Conservation (phyloP, 2,797 vertebrate species). For the Eutrigla gurnardus region DNA sequence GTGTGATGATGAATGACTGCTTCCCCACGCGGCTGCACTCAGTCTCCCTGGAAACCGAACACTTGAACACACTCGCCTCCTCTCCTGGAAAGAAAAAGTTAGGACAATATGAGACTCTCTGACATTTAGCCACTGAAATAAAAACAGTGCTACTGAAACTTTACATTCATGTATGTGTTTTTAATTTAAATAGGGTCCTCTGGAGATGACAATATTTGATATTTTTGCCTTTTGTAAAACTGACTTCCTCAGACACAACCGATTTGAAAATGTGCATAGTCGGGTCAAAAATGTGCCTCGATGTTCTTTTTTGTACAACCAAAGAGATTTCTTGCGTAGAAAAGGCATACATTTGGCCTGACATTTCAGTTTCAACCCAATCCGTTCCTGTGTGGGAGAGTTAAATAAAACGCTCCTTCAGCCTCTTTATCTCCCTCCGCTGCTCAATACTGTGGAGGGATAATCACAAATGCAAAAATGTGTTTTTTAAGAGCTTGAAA, state of each 20-base stretch:
- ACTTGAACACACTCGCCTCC: slow-evolving; percentile 94
- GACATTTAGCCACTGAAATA: not conserved
- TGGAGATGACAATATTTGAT: not conserved
- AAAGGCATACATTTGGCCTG: slow-evolving; percentile 4
- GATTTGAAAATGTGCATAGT: not conserved
- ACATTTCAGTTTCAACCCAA: slow-evolving; percentile 4
- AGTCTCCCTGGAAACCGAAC: slow-evolving; percentile 91
- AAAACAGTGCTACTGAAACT: not conserved
- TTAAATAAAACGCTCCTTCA: slow-evolving; percentile 2
- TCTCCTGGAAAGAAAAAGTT: slow-evolving; percentile 83
- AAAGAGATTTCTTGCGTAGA: not conserved
- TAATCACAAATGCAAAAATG: not conserved
- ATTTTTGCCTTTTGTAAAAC: not conserved
- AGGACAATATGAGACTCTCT: not conserved
- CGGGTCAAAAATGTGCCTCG: not conserved
- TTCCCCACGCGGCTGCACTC: slow-evolving; percentile 98
- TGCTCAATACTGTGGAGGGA: not conserved
- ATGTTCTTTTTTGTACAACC: not conserved
- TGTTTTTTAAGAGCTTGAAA: not conserved
- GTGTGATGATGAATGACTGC: slow-evolving; percentile 96
- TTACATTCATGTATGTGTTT: not conserved
- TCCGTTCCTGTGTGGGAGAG: slow-evolving; percentile 34
- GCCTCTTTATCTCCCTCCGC: not conserved
- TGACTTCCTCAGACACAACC: not conserved
- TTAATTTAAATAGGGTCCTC: not conserved